Conservation (phyloP, 1,140 invertebrate genomes). For the Magallana angulata region DNA sequence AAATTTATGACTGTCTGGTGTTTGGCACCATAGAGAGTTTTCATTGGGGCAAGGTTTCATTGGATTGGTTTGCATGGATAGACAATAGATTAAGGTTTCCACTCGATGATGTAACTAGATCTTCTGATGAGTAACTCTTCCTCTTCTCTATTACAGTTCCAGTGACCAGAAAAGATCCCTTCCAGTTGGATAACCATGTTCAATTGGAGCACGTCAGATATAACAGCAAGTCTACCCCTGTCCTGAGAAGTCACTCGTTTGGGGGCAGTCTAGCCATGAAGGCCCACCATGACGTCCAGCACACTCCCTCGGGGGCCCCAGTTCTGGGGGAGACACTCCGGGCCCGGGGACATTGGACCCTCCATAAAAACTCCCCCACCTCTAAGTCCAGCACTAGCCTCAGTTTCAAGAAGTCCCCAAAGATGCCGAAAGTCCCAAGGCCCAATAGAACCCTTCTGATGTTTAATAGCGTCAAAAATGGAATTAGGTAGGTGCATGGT, state of each 20-base stretch:
- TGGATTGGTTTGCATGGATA: constrained; percentile 28
- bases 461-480: constrained; percentile 77
- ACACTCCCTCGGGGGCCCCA: constrained; percentile 60
- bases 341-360: constrained; percentile 54
- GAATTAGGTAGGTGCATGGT: constrained; percentile 72
- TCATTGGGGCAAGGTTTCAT: constrained; percentile 15
- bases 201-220: constrained; percentile 52
- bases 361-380: constrained; percentile 49
- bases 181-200: constrained; percentile 54
- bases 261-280: constrained; percentile 63
- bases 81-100: not conserved
- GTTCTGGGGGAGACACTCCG: constrained; percentile 72
- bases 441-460: constrained; percentile 77
- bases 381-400: constrained; percentile 54
- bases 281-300: constrained; percentile 40
- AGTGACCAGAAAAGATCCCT: constrained; percentile 63
- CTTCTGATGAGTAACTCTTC: not conserved
- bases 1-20: not conserved
- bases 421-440: constrained; percentile 78
- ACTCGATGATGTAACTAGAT: constrained; percentile 20
- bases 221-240: constrained; percentile 53
- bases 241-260: constrained; percentile 74
- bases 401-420: constrained; percentile 72
- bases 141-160: constrained; percentile 60
- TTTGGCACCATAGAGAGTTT: constrained; percentile 9